Percentiles rank a stretch among this genome's conserved stretches.
Evolutionary conservation across 2,797 vertebrate species (phyloP).

Genomic region (Acrossocheilus fasciatus): DNA sequence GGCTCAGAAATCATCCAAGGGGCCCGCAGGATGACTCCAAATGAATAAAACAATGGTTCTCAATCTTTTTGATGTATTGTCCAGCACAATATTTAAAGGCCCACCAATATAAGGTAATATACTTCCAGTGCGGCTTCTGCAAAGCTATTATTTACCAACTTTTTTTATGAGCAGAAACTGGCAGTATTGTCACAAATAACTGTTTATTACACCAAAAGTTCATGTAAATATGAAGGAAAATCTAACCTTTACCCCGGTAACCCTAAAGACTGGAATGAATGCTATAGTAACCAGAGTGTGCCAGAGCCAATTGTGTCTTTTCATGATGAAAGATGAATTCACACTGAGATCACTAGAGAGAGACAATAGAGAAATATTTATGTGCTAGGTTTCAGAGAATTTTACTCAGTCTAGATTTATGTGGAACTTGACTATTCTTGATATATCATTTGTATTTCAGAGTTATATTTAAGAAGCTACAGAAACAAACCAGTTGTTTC

Average conservation of each 20-base stretch:
- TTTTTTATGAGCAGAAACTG: neutral
- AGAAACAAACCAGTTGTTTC: constrained; percentile 1
- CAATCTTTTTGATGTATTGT: neutral
- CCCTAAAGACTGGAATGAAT: neutral
- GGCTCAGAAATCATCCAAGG: neutral
- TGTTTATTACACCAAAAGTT: neutral
- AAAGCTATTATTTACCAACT: neutral
- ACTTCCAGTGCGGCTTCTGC: neutral
- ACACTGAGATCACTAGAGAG: neutral
- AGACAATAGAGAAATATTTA: neutral
- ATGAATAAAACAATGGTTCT: neutral
- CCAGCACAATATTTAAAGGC: neutral
- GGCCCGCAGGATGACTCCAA: neutral
- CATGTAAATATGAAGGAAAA: neutral
- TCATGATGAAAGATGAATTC: neutral
- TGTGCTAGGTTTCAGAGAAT: neutral
- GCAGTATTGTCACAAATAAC: neutral
- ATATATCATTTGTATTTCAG: neutral
- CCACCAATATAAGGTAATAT: neutral
- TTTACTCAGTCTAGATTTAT: neutral
- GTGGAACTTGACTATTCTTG: neutral
- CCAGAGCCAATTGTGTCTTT: neutral
- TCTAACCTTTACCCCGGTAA: no score
- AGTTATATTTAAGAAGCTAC: neutral
- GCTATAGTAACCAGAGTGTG: neutral